A percentile compares a stretch with the other conserved stretches of the same genome.
phyloP scores from a whole-genome alignment of 2,888 invertebrate species.

The Coremacera marginata region DNA sequence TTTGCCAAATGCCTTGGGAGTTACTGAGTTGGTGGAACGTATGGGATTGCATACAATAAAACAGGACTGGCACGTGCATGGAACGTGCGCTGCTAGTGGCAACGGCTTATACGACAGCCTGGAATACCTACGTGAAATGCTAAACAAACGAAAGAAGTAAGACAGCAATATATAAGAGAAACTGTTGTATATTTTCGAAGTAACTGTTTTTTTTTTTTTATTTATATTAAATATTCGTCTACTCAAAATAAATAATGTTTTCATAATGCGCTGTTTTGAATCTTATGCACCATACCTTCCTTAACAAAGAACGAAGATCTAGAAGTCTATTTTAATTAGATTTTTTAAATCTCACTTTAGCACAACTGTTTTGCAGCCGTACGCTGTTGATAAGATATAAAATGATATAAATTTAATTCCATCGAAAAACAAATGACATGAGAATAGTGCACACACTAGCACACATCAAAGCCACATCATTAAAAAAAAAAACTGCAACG shows the following conservation, averaged over 20 bases:
- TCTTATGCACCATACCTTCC: not conserved
- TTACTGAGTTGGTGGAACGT: conserved; percentile 48
- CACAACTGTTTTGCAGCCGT: too few species aligned
- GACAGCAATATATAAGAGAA: not conserved
- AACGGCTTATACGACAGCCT: conserved; percentile 52
- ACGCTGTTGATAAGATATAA: too few species aligned
- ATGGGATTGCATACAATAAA: conserved; percentile 48
- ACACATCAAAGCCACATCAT: not conserved
- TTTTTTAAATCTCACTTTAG: too few species aligned
- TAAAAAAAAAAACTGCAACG: not conserved
- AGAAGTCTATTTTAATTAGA: too few species aligned
- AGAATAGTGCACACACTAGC: too few species aligned
- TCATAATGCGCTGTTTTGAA: not conserved
- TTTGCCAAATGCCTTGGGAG: conserved; percentile 53
- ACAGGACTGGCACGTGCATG: conserved; percentile 52
- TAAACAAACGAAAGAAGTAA: conserved; percentile 45
- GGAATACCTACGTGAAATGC: conserved; percentile 50
- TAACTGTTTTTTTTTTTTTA: not conserved
- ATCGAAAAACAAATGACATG: too few species aligned
- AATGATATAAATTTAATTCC: too few species aligned
- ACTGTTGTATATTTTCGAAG: not conserved
- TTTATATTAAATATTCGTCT: not conserved
- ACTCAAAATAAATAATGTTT: not conserved
- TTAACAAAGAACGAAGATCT: too few species aligned
- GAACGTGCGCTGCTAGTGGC: conserved; percentile 49